A percentile compares a stretch with the other conserved stretches of the same genome.
Conservation (phyloP, 2,888 invertebrate genomes). For the Rhagophthalmus giganteus region DNA sequence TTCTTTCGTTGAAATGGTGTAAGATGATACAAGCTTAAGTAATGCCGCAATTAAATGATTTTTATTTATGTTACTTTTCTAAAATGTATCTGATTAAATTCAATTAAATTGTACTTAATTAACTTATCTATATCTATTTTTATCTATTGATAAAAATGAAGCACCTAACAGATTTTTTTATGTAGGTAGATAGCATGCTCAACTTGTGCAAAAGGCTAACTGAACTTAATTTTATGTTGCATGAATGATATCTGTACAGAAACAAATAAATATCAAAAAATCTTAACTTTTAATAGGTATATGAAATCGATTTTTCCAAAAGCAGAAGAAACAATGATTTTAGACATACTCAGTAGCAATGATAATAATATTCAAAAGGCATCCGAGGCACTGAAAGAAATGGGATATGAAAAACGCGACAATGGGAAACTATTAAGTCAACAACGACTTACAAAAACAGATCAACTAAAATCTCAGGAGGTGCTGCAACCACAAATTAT, state of each 20-base stretch:
- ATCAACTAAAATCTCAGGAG: constrained; percentile 1
- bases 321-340: constrained; percentile 83
- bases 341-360: constrained; percentile 81
- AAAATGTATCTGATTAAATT: too few species aligned
- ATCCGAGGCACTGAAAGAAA: constrained; percentile 74
- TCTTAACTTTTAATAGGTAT: constrained; percentile 66
- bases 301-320: constrained; percentile 89
- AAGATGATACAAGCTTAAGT: too few species aligned
- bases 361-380: constrained; percentile 91
- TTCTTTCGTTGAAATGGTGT: too few species aligned
- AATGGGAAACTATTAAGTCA: constrained; percentile 59
- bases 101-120: too few species aligned
- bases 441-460: constrained; percentile 55
- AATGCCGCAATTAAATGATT: too few species aligned
- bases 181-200: neutral
- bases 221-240: too few species aligned
- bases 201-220: too few species aligned
- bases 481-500: constrained; percentile 41
- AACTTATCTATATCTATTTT: too few species aligned
- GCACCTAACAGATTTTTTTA: neutral
- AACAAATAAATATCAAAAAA: constrained; percentile 13
- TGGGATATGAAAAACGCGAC: constrained; percentile 84
- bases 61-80: too few species aligned
- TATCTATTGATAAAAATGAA: neutral
- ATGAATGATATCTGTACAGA: neutral